These are phyloP conservation scores for Diabrotica balteata DNA, from an alignment of 2,888 invertebrate genomes.

Conservation along the genomic window DNA sequence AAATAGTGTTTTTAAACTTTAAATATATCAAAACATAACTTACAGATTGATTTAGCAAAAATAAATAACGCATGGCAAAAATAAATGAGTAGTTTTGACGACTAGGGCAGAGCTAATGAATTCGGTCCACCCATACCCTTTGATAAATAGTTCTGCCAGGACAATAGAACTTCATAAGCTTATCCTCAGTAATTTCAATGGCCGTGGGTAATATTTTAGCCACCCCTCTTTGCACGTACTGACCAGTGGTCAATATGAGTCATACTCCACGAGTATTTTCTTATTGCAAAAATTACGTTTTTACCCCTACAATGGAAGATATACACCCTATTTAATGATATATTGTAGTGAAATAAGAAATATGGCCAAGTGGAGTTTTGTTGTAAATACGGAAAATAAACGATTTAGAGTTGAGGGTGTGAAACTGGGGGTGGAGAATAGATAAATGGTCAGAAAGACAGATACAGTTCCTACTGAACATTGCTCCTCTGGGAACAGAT, in stretches of 20 bases:
- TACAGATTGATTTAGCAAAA: too few species aligned
- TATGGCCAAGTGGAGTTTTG: constrained; percentile 38
- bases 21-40: too few species aligned
- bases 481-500: constrained; percentile 21
- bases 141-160: constrained; percentile 26
- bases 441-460: constrained; percentile 14
- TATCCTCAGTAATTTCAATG: constrained; percentile 26
- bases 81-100: too few species aligned
- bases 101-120: neutral
- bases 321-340: constrained; percentile 43
- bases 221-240: constrained; percentile 29
- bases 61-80: too few species aligned
- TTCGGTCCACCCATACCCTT: constrained; percentile 16
- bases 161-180: constrained; percentile 27
- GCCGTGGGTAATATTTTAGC: constrained; percentile 30
- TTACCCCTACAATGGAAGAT: constrained; percentile 35
- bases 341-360: constrained; percentile 46
- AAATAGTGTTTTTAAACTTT: too few species aligned
- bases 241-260: constrained; percentile 47
- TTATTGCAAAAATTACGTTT: constrained; percentile 43
- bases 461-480: constrained; percentile 23
- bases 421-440: constrained; percentile 36
- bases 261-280: constrained; percentile 40
- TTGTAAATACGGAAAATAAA: constrained; percentile 48
- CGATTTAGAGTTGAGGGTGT: constrained; percentile 43